Base-by-base conservation (phyloP, 2,113 vertebrate genomes). In the Thunnus thynnus region DNA sequence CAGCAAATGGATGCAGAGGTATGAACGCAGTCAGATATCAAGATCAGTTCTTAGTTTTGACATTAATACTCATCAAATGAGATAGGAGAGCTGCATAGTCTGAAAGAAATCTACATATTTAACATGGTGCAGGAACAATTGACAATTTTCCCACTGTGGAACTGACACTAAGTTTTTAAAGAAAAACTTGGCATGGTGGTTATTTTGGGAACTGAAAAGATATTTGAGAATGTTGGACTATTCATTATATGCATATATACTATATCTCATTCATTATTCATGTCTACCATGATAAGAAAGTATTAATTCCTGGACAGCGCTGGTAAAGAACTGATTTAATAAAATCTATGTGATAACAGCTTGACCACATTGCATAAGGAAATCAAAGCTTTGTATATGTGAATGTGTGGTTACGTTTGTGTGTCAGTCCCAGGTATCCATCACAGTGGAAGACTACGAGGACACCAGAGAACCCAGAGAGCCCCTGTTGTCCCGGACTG, bases 391-490 rank as follows among this genome's bases (percentile, higher is more conserved):
- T 16, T 68, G 30, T 25, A 46, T 20, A 10, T n/a, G 20, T 77
- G 5, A 22, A 6, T 48, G 1, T 62, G 62, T 73, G 25, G 44
- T 11, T 51, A 10, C 46, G 27, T 63, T 5, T 85, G 41, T 72
- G 44, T 58, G 66, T 77, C 87, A 96, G 96, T 96, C 96, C 62
- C 95, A 96, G 93, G 96, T 96, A 18, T 96, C 96, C 72, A 96
- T 96, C 86, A 96, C 94, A 4, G 95, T 95, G 80, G 95, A 96
- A 65, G 96, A 96, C 88, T 95, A 95, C 3, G 95, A 96, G 88
- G 96, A 96, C 93, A 96, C 95, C 25, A 91, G 95, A 36, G 96
- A 96, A 63, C 90, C 95, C 14, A 91, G 95, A 10, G 96, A 96
- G 76, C 92, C 95, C 36, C 91, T 95, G 56, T 54, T 95, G 72